Evolutionary conservation across 1,140 invertebrate genomes (phyloP).

Genomic region (Drosophila arawakana): DNA sequence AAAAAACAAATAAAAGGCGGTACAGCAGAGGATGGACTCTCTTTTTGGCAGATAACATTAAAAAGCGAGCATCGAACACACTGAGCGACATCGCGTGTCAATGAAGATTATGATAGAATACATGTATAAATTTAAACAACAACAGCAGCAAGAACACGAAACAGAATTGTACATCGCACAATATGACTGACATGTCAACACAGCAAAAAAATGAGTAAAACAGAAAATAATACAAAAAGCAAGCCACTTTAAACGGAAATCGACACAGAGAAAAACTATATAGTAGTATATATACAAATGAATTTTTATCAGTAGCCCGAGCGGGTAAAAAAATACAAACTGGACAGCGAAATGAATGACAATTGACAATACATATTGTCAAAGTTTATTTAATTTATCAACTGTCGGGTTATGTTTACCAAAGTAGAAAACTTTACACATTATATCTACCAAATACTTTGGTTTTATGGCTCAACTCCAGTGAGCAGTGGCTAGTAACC

Average conservation of each 20-base stretch:
- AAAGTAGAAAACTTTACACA: constrained; percentile 26
- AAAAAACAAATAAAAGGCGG: constrained; percentile 45
- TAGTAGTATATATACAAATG: constrained; percentile 34
- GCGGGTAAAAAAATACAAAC: constrained; percentile 9
- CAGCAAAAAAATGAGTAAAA: constrained; percentile 6
- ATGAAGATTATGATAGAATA: constrained; percentile 79
- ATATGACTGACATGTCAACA: constrained; percentile 74
- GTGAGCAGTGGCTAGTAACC: constrained; percentile 2
- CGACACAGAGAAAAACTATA: constrained; percentile 33
- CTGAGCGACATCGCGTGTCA: constrained; percentile 69
- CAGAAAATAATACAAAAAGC: constrained; percentile 16
- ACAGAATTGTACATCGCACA: constrained; percentile 66
- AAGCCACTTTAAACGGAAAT: constrained; percentile 26
- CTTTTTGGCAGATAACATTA: constrained; percentile 62
- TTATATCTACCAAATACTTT: constrained; percentile 4
- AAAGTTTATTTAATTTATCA: constrained; percentile 76
- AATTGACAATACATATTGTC: constrained; percentile 65
- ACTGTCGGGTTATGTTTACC: background rate
- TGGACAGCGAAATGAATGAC: constrained; percentile 49
- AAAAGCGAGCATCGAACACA: constrained; percentile 44
- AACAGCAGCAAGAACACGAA: constrained; percentile 50
- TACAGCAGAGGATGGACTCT: constrained; percentile 28
- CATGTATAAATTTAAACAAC: constrained; percentile 40
- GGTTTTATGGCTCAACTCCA: constrained; percentile 8
- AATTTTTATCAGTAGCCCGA: constrained; percentile 57